A percentile compares a stretch with the other conserved stretches of the same genome.
phyloP scores from a whole-genome alignment of 2,797 vertebrate genomes.

The Cyprinella venusta region DNA sequence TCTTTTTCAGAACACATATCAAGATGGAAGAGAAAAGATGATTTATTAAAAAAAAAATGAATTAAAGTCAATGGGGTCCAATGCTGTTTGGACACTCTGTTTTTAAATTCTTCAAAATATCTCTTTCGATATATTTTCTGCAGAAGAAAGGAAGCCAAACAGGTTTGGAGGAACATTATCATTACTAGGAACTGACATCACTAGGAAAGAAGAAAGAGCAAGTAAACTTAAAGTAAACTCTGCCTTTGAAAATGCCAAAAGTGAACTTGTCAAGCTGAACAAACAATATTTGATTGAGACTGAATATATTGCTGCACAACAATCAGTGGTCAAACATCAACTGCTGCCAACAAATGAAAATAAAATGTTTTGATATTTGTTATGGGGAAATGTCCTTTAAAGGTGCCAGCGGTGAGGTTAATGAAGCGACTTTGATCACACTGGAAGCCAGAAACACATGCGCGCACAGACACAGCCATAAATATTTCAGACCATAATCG shows the following conservation, averaged over 20 bases:
- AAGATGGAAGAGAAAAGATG: no score
- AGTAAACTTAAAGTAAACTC: no score
- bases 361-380: constrained; percentile 17
- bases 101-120: neutral
- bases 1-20: no score
- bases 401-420: constrained; percentile 33
- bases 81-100: neutral
- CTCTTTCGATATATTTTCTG: neutral
- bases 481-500: constrained; percentile 35
- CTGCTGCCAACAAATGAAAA: constrained; percentile 24
- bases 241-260: constrained; percentile 20
- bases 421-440: constrained; percentile 50
- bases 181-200: neutral
- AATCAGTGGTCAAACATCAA: constrained; percentile 32
- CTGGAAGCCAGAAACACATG: constrained; percentile 22
- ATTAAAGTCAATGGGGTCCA: neutral
- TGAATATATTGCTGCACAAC: constrained; percentile 13
- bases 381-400: constrained; percentile 22
- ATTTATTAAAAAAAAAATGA: no score
- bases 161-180: neutral
- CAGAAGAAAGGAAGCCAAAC: neutral
- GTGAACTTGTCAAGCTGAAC: constrained; percentile 6
- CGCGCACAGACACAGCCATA: constrained; percentile 9
- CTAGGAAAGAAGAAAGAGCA: neutral
- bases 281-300: constrained; percentile 20